Evolutionary conservation across 2,888 invertebrate species (phyloP), one percentile per base, ranked within the genome.

Genomic region (Altica lythri): DNA sequence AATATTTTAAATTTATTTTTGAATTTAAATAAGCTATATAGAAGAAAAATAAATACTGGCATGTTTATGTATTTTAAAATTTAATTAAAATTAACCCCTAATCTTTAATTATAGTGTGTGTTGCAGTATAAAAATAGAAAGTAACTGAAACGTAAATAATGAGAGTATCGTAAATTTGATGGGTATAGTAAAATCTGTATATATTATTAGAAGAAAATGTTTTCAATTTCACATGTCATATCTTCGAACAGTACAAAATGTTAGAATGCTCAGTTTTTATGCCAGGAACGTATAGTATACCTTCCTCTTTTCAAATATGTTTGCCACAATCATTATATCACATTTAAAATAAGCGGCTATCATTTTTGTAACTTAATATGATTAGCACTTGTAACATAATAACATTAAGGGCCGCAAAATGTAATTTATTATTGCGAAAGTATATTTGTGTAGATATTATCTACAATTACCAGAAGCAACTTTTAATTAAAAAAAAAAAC

Each of bases 261-360:
- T 29, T 30, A 38, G 30, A 48, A 22, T 29, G 34, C 12, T 17
- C 18, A 34, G 46, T 47, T 42, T 19, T 35, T 19, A 42, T 47
- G 35, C 32, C 25, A 27, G 30, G 46, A 40, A 13, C 6, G 38
- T 13, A 27, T 34, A 37, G 53, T 40, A 27, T 14, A 30, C 19
- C 38, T 25, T 46, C 17, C 30, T 13, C 27, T 53, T 53, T 40
- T 34, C 9, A 47, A 18, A 10, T 34, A 30, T 29, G 43, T 47
- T 43, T 34, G 9, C 32, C 53, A 53, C 46, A 16, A 38, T 50
- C 43, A 34, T 46, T 22, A 27, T 53, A 47, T 47, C 47, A 53
- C 42, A 22, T 55, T 51, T 18, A 50, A 40, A 44, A 51, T 55
- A 64, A 67, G 69, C 67, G 68, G 69, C 69, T 69, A 68, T 68